These are phyloP conservation scores for Xestia sexstrigata DNA, from an alignment of 2,888 invertebrate genomes.

Conservation along the genomic window DNA sequence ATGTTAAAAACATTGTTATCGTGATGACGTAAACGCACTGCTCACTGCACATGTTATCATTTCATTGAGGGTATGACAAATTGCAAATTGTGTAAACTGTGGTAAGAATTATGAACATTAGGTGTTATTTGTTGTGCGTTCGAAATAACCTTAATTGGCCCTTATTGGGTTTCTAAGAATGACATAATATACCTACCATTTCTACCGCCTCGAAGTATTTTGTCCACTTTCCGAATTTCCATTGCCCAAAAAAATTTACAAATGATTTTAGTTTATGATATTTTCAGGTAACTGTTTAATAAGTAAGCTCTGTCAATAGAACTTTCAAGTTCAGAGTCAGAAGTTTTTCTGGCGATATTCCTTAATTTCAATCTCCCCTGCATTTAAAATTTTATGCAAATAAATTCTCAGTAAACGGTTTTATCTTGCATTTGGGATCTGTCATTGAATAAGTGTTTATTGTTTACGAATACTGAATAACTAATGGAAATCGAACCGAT, in stretches of 20 bases:
- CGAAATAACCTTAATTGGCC: neutral
- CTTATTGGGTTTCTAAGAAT: neutral
- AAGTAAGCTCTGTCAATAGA: neutral
- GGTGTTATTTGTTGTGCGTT: neutral
- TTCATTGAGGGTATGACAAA: constrained; percentile 4
- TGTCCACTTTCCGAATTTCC: neutral
- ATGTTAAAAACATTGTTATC: constrained; percentile 18
- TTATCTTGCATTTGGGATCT: constrained; percentile 32
- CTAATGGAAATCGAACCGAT: constrained; percentile 8
- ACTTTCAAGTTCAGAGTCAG: neutral
- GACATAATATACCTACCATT: neutral
- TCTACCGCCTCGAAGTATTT: neutral
- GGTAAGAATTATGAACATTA: neutral
- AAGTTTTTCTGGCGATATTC: constrained; percentile 1
- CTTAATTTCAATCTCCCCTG: neutral
- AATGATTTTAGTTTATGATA: neutral
- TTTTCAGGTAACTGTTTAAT: neutral
- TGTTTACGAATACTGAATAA: constrained; percentile 45
- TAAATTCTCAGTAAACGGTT: constrained; percentile 10
- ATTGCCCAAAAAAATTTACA: neutral
- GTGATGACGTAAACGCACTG: neutral
- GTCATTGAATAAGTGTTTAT: constrained; percentile 44
- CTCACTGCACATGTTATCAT: constrained; percentile 7
- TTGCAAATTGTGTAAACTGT: neutral
- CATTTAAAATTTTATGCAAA: constrained; percentile 27